Conservation (phyloP, 2,113 vertebrate species). For the Tauraco erythrolophus region DNA sequence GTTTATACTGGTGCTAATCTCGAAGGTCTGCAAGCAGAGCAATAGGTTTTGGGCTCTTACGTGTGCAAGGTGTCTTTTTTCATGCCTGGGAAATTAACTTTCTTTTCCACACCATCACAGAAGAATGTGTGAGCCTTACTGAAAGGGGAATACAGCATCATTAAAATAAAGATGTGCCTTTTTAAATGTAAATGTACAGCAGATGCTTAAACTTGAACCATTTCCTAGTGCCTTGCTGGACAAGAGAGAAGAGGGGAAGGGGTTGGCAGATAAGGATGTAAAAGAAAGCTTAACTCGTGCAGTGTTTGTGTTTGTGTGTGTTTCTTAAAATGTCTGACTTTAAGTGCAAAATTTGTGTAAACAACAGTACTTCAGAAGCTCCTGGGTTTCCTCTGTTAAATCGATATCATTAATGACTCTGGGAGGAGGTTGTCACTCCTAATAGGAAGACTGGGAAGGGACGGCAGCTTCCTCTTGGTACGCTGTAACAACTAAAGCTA, state of each 20-base stretch:
- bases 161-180: conserved; percentile 82
- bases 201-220: conserved; percentile 90
- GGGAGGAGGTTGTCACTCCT: background rate
- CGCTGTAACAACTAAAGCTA: background rate
- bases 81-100: conserved; percentile 1
- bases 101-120: background rate
- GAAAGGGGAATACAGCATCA: conserved; percentile 61
- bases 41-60: conserved; percentile 3
- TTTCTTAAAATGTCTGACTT: background rate
- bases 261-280: background rate
- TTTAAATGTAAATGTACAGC: conserved; percentile 77
- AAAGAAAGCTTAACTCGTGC: background rate
- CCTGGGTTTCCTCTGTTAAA: conserved; percentile 14
- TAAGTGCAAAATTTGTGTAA: conserved; percentile 13
- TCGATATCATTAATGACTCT: background rate
- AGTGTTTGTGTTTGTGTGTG: background rate
- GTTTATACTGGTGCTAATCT: conserved; percentile 53
- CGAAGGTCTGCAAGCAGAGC: background rate
- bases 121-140: background rate
- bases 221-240: conserved; percentile 92
- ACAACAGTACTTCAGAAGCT: background rate
- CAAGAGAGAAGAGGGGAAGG: conserved; percentile 42
- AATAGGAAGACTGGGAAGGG: background rate
- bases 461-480: background rate
- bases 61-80: conserved; percentile 18